Evolutionary conservation across 2,797 vertebrate species (phyloP).

Genomic region (Austrolebias charrua): DNA sequence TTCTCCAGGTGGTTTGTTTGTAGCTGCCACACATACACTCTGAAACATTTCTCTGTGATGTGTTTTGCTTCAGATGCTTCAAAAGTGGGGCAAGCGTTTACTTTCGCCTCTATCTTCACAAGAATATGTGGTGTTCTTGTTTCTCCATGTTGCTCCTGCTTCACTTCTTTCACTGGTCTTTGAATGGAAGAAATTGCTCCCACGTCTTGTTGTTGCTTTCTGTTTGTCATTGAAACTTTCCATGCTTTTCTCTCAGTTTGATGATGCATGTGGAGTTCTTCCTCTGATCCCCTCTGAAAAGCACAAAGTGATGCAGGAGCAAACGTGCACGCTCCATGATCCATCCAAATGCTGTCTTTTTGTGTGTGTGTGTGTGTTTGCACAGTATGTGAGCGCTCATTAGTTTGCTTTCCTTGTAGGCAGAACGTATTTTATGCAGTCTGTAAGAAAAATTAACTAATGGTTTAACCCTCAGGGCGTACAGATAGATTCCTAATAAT

Average conservation of each 20-base stretch:
- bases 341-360: constrained; percentile 2
- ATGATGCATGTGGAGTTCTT: constrained; percentile 30
- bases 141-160: constrained; percentile 26
- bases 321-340: neutral
- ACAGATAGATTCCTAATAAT: neutral
- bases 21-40: constrained; percentile 10
- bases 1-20: constrained; percentile 26
- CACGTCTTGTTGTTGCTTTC: constrained; percentile 40
- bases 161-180: constrained; percentile 12
- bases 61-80: constrained; percentile 21
- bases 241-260: constrained; percentile 26
- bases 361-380: neutral
- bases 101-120: constrained; percentile 24
- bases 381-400: no score
- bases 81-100: constrained; percentile 39
- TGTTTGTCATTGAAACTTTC: constrained; percentile 38
- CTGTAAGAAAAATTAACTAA: no score
- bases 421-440: no score
- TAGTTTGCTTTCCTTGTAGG: no score
- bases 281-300: constrained; percentile 31
- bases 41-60: constrained; percentile 7
- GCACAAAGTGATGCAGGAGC: constrained; percentile 4
- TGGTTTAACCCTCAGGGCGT: no score
- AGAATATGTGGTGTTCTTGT: constrained; percentile 30
- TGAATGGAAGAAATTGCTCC: constrained; percentile 16